phyloP scores from a whole-genome alignment of 1,140 invertebrate genomes.

The Drepana arcuata region DNA sequence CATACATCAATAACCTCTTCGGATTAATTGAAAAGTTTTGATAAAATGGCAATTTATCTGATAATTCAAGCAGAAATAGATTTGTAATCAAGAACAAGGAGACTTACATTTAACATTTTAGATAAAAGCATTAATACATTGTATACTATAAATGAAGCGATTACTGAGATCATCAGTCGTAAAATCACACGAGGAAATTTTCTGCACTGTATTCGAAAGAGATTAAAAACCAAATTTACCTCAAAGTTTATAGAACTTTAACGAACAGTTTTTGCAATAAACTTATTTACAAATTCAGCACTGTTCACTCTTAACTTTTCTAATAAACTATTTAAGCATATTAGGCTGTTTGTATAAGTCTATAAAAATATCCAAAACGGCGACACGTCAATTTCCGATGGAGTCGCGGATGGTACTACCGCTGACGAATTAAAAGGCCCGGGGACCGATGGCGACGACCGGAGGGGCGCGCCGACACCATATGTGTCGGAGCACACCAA shows the following conservation, averaged over 20 bases:
- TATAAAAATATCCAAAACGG: too few relatives aligned
- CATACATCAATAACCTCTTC: too few relatives aligned
- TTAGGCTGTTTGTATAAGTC: constrained; percentile 6
- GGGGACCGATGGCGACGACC: constrained; percentile 16
- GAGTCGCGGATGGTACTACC: constrained; percentile 37
- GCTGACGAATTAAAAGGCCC: constrained; percentile 24
- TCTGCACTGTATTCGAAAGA: not conserved
- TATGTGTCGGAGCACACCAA: constrained; percentile 33
- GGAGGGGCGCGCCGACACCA: constrained; percentile 36
- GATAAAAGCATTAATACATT: not conserved
- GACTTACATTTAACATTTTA: not conserved
- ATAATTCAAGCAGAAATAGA: too few relatives aligned
- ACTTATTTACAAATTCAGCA: constrained; percentile 7
- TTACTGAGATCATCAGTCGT: not conserved
- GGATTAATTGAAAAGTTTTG: too few relatives aligned
- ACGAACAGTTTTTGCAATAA: constrained; percentile 2
- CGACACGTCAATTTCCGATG: constrained; percentile 32
- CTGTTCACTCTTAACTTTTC: constrained; percentile 4
- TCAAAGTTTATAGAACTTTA: constrained; percentile 20
- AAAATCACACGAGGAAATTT: not conserved
- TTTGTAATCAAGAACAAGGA: too few relatives aligned
- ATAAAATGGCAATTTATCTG: constrained; percentile 4
- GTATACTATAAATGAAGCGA: too few relatives aligned
- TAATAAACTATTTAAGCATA: constrained; percentile 5
- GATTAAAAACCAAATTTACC: constrained; percentile 7